Base-by-base conservation (phyloP, 1,140 invertebrate genomes). In the Harpegnathos saltator region DNA sequence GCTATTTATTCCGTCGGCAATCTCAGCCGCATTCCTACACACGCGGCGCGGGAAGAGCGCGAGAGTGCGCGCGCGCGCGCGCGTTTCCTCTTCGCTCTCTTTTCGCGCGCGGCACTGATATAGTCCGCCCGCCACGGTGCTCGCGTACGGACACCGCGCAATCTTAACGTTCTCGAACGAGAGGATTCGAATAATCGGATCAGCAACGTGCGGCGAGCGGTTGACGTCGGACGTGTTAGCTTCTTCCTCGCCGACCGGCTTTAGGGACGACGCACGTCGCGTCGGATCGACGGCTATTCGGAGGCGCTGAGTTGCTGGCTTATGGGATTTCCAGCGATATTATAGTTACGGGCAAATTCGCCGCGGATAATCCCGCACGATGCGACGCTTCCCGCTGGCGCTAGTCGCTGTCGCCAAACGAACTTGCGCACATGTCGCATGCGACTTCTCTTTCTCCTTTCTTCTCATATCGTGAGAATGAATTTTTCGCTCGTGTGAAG, bases 311-410 rank as follows among this genome's bases (percentile, higher is more conserved):
- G 73, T 86, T 63, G 65, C 73, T 82, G 74, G 84, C 82, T 88
- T 88, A 88, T 73, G 52, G 71, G 84, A 88, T 88, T 88, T 88
- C 62, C 26, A 69, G 48, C 74, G 81, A 88, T 84, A 82, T 62
- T 86, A 75, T 74, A 78, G 66, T 83, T 78, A 63, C 58, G 44
- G 44, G 50, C 24, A 75, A 77, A 74, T 75, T 73, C 52, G 48
- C 38, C 58, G 19, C 74, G 24, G 68, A 50, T 81, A 81, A 78
- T 68, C 62, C 29, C 5, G 19, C n/a, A 0, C 15, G 54, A 15
- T 11, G 54, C 33, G 22, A 74, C 44, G 24, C 58, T 52, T 19
- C 44, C 58, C 58, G 17, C 26, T 15, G 26, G 24, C 14, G n/a
- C n/a, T n/a, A n/a, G n/a, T 74, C 48, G 17, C 24, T 33, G 29